Conservation (phyloP, 2,113 vertebrate genomes). For the Arizona elegans region DNA sequence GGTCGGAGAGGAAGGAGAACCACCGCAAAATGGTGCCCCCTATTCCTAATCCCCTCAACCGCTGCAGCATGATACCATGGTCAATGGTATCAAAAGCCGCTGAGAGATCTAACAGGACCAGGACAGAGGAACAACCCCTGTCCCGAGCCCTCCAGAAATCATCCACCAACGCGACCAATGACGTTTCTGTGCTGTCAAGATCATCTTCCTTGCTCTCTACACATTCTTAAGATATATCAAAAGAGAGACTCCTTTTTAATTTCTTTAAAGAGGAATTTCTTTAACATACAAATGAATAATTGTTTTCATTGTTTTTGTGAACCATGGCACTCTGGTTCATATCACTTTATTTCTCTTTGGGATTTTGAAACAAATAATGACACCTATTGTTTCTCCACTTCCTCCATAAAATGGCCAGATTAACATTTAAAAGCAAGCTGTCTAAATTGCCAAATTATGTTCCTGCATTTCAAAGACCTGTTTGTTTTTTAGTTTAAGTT, state of each 20-base stretch:
- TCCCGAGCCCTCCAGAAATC: no score
- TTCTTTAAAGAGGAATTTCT: neutral
- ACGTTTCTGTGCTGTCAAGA: no score
- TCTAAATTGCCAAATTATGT: neutral
- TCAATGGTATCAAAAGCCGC: no score
- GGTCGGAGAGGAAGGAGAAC: no score
- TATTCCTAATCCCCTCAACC: no score
- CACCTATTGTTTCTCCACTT: neutral
- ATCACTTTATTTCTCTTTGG: neutral
- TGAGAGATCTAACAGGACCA: no score
- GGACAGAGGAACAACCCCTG: no score
- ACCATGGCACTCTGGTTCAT: neutral
- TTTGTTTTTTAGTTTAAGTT: conserved; percentile 20
- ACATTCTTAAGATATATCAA: neutral
- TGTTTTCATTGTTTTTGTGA: neutral
- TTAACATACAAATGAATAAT: neutral
- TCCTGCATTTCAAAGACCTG: conserved; percentile 21
- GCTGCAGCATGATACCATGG: no score
- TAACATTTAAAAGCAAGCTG: conserved; percentile 5
- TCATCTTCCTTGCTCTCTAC: neutral
- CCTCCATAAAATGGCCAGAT: neutral
- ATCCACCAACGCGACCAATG: no score
- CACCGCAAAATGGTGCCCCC: no score
- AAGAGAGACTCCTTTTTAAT: neutral
- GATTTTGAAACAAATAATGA: neutral